Conservation (phyloP, 2,888 invertebrate genomes). For the Argyresthia goedartella region DNA sequence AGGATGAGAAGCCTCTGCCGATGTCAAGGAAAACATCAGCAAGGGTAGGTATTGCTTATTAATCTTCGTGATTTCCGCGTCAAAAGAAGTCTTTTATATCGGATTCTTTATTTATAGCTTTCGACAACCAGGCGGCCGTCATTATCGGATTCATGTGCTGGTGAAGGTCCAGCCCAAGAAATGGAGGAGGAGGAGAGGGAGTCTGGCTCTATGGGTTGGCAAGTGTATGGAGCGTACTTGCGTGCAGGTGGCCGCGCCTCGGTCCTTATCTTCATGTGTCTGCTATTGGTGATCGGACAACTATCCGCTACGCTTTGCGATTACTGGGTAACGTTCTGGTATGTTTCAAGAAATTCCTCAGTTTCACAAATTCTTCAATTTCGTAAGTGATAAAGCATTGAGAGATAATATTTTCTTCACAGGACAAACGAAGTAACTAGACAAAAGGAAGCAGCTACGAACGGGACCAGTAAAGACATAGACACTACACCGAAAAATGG, state of each 20-base stretch:
- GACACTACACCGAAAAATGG: conserved; percentile 34
- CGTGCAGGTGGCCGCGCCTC: conserved; percentile 69
- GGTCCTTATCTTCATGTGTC: conserved; percentile 58
- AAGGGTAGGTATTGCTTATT: conserved; percentile 32
- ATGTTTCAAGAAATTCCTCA: conserved; percentile 11
- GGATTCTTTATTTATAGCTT: conserved; percentile 23
- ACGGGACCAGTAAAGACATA: conserved; percentile 40
- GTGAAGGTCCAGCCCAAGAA: conserved; percentile 58
- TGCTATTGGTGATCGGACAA: conserved; percentile 75
- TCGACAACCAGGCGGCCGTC: conserved; percentile 59
- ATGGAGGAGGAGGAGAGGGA: conserved; percentile 73
- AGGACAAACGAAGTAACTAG: conserved; percentile 64
- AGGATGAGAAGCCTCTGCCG: conserved; percentile 34
- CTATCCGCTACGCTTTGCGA: conserved; percentile 78
- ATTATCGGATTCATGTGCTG: conserved; percentile 54
- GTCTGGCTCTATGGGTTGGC: conserved; percentile 76
- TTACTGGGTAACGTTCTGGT: conserved; percentile 84
- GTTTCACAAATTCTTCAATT: background rate
- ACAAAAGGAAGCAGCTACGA: conserved; percentile 46
- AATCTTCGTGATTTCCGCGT: background rate
- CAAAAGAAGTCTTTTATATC: background rate
- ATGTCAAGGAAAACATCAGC: conserved; percentile 52
- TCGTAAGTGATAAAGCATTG: background rate
- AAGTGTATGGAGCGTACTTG: conserved; percentile 74
- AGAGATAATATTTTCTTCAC: conserved; percentile 1